Evolutionary conservation across 2,888 invertebrate species (phyloP), one percentile per base, ranked within the genome.

Genomic region (Latrodectus elegans): DNA sequence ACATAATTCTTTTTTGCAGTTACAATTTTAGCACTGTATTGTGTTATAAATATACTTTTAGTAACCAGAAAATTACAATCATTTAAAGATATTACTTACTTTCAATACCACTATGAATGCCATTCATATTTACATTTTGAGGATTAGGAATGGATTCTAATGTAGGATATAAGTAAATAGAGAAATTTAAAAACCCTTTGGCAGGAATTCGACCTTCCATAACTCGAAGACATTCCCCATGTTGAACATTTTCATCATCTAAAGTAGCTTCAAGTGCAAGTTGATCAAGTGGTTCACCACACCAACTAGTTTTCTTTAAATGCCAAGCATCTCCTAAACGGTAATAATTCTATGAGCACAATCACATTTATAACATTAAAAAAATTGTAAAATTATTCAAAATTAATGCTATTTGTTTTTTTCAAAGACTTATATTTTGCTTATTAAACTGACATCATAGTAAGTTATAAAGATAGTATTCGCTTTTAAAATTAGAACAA

Each of bases 241-340:
- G 86, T 51, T 86, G 83, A 15, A 89, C 51, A 15, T 76, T 71
- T 67, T 89, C 89, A 14, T 89, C 86, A 52, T 89, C 89, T 17
- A 89, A 26, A n/a, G 83, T 89, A n/a, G 78, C 51, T 70, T 89
- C 86, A 10, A 78, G 22, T 4, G 71, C 75, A 17, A 89, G 68
- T 52, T 81, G 78, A 26, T 86, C 86, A 79, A 83, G 82, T 8
- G 84, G 78, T 51, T 89, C 89, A 26, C 89, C 86, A 75, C 82
- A 83, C 89, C 85, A 86, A 76, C 79, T 89, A 3, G 79, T 89
- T 83, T 83, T 86, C 12, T 79, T 49, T 26, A 89, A 53, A 72
- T 89, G 85, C 89, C 89, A 89, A 11, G 80, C 71, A 79, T 89
- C 89, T 14, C 89, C 89, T 89, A 53, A 0, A 60, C 8, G 51